Base-by-base conservation (phyloP, 2,888 invertebrate species). In the Heliconius cydno region DNA sequence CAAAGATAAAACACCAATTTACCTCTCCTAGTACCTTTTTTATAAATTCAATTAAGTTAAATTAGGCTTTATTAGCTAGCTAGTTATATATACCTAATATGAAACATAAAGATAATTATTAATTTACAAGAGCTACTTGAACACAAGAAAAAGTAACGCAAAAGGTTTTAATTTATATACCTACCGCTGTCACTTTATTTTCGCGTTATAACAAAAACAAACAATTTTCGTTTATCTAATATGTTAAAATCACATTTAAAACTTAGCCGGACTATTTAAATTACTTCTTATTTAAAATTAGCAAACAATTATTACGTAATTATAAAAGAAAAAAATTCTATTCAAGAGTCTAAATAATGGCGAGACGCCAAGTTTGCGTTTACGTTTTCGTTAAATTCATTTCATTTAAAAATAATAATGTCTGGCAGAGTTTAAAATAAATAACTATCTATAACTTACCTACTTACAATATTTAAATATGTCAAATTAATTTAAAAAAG, bases 1-100 rank as follows among this genome's bases (percentile, higher is more conserved):
- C 85, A 85, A 85, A 85, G 82, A 75, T 79, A 77, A 84, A 79
- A 85, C 83, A 85, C 84, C 84, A 82, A 79, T 84, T 83, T 85
- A 85, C 85, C 85, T 85, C 85, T 82, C 75, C 80, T 80, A 80
- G 63, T 70, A 57, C 71, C 66, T 82, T 76, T 52, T 70, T 81
- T 70, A 70, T 68, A 70, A 70, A 77, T 76, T 80, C 75, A 65
- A 41, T 76, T 81, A 52, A 78, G 72, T 81, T 80, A 66, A 25
- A 73, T 60, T 80, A 78, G 73, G 28, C 60, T 66, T 76, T 71
- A 66, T 41, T 77, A 76, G 52, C 63, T 76, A 72, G 57, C 57
- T 68, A 66, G 72, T 72, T 52, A 72, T 68, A 65, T 15, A 57
- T 52, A 72, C 25, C 28, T 6, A 57, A 38, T 46, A 70, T 70